Evolutionary conservation across 2,113 vertebrate genomes (phyloP), one percentile per base, ranked within the genome.

Genomic region (Balaeniceps rex): DNA sequence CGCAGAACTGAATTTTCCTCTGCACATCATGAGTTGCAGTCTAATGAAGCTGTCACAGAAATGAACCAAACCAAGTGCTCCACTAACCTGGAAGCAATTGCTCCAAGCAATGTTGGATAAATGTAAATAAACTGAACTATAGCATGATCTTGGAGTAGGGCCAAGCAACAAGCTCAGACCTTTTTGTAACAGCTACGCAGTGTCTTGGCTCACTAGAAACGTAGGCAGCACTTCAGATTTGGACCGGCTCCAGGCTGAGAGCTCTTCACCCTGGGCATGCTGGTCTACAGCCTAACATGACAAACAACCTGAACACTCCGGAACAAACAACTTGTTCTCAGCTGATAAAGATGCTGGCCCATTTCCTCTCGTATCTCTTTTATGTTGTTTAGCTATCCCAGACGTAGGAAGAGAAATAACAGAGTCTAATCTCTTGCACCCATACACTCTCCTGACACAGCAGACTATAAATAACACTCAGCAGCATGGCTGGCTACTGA

Each of bases 291-390:
- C 60, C 92, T 44, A 83, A 88, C 1, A 28, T 3, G 10, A 94
- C 64, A 57, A 93, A 87, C 80, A 81, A 89, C 90, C 95, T 93
- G 90, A 96, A 92, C 87, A 81, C 61, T 80, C 74, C 79, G 80
- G 94, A 93, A 90, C 81, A 94, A 97, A 91, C 77, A 92, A 83
- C 83, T 94, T 90, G 84, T 66, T 94, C 84, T 93, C 84, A 90
- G 77, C 58, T 83, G 91, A 91, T 94, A 94, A 95, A 76, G 72
- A 93, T 57, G 64, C 78, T 75, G 89, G 77, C 91, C 91, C 81
- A 66, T 91, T 90, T 92, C 89, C 70, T 94, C 66, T 49, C 92
- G 58, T 91, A 68, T 64, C 64, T 69, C 88, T 83, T 87, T 61
- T 51, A 60, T 52, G 74, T 47, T 91, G 69, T 94, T 94, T 33